Percentiles rank a stretch among this genome's conserved stretches.
Evolutionary conservation across 2,113 vertebrate species (phyloP).

Genomic region (Anhinga rufa): DNA sequence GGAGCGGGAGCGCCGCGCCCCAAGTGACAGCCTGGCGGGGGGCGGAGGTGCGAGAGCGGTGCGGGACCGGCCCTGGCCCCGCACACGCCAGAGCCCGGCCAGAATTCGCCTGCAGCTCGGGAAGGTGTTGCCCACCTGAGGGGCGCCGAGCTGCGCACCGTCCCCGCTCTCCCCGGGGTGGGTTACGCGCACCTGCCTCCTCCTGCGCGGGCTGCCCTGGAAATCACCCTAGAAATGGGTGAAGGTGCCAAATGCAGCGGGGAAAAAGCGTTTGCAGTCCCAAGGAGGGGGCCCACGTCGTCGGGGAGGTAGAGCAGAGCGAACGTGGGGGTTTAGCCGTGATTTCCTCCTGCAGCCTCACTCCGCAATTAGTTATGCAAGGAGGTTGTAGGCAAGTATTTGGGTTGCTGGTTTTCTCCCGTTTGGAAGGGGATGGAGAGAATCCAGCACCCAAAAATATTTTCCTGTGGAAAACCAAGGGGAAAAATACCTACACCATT

Average conservation of each 20-base stretch:
- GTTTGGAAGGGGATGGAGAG: neutral
- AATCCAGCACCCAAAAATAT: neutral
- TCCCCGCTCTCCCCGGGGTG: neutral
- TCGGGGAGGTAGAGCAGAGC: neutral
- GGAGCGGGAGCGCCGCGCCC: neutral
- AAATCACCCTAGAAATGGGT: neutral
- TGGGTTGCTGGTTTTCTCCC: neutral
- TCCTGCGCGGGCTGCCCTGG: neutral
- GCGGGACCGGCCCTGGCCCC: neutral
- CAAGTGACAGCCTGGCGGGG: neutral
- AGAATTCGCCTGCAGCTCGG: neutral
- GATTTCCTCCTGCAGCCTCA: neutral
- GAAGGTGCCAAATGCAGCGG: neutral
- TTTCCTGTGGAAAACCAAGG: neutral
- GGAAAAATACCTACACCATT: neutral
- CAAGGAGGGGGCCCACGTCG: neutral
- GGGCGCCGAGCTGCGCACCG: neutral
- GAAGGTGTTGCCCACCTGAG: neutral
- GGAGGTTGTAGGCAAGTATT: neutral
- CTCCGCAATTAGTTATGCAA: neutral
- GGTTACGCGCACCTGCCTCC: neutral
- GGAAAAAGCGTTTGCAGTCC: rapidly evolving
- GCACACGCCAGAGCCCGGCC: neutral
- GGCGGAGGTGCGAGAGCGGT: neutral
- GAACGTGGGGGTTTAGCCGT: rapidly evolving